Conservation (phyloP, 1,140 invertebrate genomes). For the Temnothorax longispinosus region DNA sequence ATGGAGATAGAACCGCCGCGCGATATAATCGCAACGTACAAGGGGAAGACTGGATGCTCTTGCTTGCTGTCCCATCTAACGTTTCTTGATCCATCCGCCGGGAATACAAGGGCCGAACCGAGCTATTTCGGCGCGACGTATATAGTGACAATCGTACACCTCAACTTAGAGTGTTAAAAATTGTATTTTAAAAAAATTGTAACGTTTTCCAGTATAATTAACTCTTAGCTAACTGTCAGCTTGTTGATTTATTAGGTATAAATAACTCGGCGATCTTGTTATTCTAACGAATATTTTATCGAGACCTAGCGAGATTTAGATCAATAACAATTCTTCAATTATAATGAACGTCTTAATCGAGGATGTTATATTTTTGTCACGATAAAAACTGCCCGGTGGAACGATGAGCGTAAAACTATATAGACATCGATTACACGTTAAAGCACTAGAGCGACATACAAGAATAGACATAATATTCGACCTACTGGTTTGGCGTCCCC, state of each 20-base stretch:
- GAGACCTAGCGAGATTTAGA: not conserved
- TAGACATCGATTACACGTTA: not conserved
- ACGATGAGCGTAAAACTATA: not conserved
- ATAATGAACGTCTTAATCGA: not conserved
- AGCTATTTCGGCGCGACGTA: slow-evolving; percentile 21
- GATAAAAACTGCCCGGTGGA: not conserved
- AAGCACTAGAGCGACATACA: not conserved
- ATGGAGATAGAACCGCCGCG: slow-evolving; percentile 60
- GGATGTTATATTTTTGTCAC: not conserved
- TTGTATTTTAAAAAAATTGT: not conserved
- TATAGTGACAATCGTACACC: not conserved
- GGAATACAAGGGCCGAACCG: slow-evolving; percentile 37
- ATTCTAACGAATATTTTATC: not conserved
- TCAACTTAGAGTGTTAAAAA: slow-evolving; percentile 2
- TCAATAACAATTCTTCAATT: not conserved
- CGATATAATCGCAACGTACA: slow-evolving; percentile 54
- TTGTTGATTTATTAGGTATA: not conserved
- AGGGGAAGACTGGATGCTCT: slow-evolving; percentile 3
- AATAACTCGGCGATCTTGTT: not conserved
- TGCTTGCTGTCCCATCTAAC: slow-evolving; percentile 32
- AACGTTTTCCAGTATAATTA: not conserved
- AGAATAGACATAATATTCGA: slow-evolving; percentile 24
- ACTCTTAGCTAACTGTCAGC: not conserved
- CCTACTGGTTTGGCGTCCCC: not conserved
- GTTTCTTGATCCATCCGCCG: slow-evolving; percentile 47